These are phyloP conservation scores for Ernsta delagoae DNA, from an alignment of 2,888 invertebrate genomes.

Conservation along the genomic window DNA sequence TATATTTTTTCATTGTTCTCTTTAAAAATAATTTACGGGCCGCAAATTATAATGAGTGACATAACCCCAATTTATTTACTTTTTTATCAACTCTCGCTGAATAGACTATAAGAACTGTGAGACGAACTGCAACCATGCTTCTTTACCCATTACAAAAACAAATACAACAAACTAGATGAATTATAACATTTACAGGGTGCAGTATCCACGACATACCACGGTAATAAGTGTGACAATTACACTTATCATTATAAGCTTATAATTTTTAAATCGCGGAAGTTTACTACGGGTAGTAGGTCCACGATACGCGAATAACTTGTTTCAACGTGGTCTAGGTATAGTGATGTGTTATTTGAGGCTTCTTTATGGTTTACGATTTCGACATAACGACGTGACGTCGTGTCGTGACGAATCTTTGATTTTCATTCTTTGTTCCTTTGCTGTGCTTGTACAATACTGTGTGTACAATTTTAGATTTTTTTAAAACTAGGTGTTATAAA, in stretches of 20 bases:
- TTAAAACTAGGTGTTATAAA: no score
- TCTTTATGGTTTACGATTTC: constrained; percentile 1
- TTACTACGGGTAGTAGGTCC: constrained; percentile 18
- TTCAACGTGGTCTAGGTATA: constrained; percentile 20
- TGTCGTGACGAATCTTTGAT: no score
- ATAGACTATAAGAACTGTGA: no score
- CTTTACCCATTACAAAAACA: neutral
- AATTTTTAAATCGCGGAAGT: constrained; percentile 36
- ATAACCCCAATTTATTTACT: no score
- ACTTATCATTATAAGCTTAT: constrained; percentile 28
- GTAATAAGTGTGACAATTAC: constrained; percentile 27
- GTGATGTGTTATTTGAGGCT: constrained; percentile 11
- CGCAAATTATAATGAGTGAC: no score
- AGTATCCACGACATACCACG: constrained; percentile 12
- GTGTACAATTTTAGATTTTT: no score
- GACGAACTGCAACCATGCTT: no score
- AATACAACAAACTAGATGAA: constrained; percentile 13
- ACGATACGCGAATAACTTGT: constrained; percentile 26
- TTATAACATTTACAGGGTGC: constrained; percentile 7
- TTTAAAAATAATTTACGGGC: no score
- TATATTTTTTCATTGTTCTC: no score
- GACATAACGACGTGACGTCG: neutral
- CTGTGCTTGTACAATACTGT: no score
- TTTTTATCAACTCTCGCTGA: no score
- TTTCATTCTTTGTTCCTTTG: no score